phyloP scores from a whole-genome alignment of 2,113 vertebrate genomes.

The Plecotus auritus region DNA sequence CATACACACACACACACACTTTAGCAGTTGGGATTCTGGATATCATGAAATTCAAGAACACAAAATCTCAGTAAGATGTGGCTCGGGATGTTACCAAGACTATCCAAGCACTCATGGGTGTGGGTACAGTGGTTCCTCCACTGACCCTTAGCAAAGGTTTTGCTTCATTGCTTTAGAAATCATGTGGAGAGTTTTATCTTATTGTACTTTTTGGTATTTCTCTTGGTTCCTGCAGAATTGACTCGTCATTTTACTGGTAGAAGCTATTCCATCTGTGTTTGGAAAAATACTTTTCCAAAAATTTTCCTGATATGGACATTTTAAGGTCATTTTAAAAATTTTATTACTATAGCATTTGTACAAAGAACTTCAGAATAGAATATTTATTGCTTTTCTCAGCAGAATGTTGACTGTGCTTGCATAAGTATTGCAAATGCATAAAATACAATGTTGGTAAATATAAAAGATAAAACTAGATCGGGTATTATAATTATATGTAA shows the following conservation, averaged over 20 bases:
- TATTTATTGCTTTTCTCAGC: background rate
- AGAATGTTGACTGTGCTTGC: background rate
- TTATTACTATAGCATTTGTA: background rate
- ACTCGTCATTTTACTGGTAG: background rate
- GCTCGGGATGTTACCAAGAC: background rate
- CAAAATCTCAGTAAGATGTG: background rate
- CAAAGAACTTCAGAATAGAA: background rate
- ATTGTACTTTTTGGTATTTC: background rate
- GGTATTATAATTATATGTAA: background rate
- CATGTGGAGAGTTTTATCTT: background rate
- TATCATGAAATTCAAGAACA: background rate
- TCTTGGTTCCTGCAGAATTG: background rate
- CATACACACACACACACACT: no score
- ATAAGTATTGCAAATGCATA: background rate
- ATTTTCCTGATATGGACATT: background rate
- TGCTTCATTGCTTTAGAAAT: slow-evolving; percentile 16
- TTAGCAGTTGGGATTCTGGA: background rate
- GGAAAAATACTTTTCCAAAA: slow-evolving; percentile 40
- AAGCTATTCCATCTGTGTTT: background rate
- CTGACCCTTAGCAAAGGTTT: background rate
- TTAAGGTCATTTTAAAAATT: slow-evolving; percentile 9
- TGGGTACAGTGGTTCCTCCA: background rate
- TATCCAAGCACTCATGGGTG: background rate
- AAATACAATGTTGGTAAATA: background rate
- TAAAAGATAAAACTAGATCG: background rate